phyloP scores from a whole-genome alignment of 2,797 vertebrate genomes.

The Smutsia temminckii region DNA sequence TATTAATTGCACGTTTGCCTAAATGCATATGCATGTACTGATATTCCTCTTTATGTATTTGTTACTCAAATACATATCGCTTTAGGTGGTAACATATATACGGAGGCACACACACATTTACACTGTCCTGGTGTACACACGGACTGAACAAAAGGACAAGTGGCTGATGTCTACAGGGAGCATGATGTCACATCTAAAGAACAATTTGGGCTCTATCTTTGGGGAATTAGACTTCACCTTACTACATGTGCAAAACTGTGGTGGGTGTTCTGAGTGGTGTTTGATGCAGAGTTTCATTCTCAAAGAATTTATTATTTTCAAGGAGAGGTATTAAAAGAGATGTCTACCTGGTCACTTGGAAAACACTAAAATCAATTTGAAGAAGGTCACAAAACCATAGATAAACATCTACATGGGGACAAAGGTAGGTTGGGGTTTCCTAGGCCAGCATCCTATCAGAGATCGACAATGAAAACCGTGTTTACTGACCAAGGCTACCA shows the following conservation, averaged over 20 bases:
- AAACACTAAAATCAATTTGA: neutral
- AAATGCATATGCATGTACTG: accelerated
- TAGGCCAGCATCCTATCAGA: neutral
- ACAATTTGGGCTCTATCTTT: accelerated
- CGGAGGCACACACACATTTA: accelerated
- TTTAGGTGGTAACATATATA: accelerated
- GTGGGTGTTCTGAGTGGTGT: neutral
- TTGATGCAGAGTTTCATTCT: neutral
- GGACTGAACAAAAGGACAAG: neutral
- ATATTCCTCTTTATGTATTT: neutral
- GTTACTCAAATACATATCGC: neutral
- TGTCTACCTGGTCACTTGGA: neutral
- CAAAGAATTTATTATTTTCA: neutral
- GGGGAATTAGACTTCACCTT: neutral
- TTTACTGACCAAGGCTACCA: neutral
- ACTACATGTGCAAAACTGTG: neutral
- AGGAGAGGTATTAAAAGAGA: neutral
- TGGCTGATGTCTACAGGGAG: neutral
- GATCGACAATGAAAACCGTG: neutral
- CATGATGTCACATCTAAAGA: accelerated
- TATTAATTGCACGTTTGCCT: neutral
- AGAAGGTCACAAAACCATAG: neutral
- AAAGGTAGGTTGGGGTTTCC: neutral
- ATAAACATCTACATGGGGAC: accelerated
- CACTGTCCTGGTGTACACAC: neutral